Conservation (phyloP, 2,113 vertebrate genomes). For the Poeciliopsis retropinna region DNA sequence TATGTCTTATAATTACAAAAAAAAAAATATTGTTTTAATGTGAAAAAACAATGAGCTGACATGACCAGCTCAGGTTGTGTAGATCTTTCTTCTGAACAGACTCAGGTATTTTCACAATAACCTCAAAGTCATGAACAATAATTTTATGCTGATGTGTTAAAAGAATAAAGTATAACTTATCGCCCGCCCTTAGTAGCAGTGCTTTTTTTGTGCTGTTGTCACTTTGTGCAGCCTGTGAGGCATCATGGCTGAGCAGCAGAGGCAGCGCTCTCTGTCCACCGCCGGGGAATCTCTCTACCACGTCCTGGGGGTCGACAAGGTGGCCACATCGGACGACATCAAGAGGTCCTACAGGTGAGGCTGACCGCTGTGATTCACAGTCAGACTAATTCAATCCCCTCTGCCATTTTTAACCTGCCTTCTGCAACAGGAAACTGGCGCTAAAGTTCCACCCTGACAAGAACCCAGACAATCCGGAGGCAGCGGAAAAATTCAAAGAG, state of each 20-base stretch:
- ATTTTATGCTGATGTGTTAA: too few relatives aligned
- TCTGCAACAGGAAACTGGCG: conserved; percentile 89
- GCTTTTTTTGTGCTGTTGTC: conserved; percentile 2
- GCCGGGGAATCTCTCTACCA: conserved; percentile 94
- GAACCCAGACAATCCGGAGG: conserved; percentile 98
- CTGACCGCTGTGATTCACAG: not conserved
- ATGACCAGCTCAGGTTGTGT: too few relatives aligned
- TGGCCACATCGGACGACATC: conserved; percentile 94
- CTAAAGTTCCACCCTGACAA: conserved; percentile 98
- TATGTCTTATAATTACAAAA: too few relatives aligned
- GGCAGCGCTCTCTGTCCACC: conserved; percentile 96
- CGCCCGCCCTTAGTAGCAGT: not conserved
- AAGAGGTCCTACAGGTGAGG: conserved; percentile 96
- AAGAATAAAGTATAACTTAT: too few relatives aligned
- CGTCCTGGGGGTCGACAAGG: conserved; percentile 92
- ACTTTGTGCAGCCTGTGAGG: conserved; percentile 64
- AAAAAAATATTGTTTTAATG: too few relatives aligned
- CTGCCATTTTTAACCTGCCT: not conserved
- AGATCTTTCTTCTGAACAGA: too few relatives aligned
- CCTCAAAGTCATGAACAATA: too few relatives aligned
- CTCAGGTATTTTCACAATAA: too few relatives aligned
- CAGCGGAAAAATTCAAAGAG: conserved; percentile 97
- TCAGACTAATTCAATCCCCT: not conserved
- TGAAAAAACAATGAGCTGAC: too few relatives aligned
- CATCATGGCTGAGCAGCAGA: conserved; percentile 95